These are phyloP conservation scores for Zaprionus obscuricornis DNA, from an alignment of 2,888 invertebrate genomes.

Conservation along the genomic window DNA sequence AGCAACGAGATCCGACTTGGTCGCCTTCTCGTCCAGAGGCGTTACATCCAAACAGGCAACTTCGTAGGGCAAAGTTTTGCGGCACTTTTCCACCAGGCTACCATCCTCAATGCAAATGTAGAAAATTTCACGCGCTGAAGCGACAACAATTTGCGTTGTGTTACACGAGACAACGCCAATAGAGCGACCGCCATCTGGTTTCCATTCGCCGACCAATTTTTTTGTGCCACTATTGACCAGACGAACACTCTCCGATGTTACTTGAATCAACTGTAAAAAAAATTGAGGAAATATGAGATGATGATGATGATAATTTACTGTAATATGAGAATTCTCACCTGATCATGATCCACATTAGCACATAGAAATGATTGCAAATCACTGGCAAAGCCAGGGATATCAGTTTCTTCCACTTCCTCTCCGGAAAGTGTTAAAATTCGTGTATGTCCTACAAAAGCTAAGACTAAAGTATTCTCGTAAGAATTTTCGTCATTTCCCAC, in stretches of 20 bases:
- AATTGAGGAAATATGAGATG: too few relatives aligned
- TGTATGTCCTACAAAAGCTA: conserved; percentile 98
- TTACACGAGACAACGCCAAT: conserved; percentile 96
- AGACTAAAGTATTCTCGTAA: conserved; percentile 94
- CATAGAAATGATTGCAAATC: conserved; percentile 97
- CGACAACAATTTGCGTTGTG: conserved; percentile 90
- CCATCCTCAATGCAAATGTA: conserved; percentile 90
- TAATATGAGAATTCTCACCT: too few relatives aligned
- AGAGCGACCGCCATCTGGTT: conserved; percentile 88
- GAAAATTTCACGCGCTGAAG: conserved; percentile 93
- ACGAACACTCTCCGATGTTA: conserved; percentile 89
- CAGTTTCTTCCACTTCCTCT: conserved; percentile 99
- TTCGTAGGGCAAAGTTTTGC: conserved; percentile 93
- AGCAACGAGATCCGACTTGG: conserved; percentile 90
- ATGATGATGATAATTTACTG: too few relatives aligned
- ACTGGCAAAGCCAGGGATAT: conserved; percentile 94
- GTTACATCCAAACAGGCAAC: conserved; percentile 98
- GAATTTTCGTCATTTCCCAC: conserved; percentile 86
- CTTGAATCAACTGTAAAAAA: conserved; percentile 85
- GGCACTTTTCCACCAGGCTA: conserved; percentile 86
- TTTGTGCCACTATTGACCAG: conserved; percentile 88
- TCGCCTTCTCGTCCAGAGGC: conserved; percentile 87
- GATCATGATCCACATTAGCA: conserved; percentile 93
- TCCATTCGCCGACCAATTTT: conserved; percentile 89
- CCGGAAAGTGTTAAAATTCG: conserved; percentile 94